Evolutionary conservation across 2,797 vertebrate species (phyloP), one percentile per base, ranked within the genome.

Genomic region (Pteronotus mesoamericanus): DNA sequence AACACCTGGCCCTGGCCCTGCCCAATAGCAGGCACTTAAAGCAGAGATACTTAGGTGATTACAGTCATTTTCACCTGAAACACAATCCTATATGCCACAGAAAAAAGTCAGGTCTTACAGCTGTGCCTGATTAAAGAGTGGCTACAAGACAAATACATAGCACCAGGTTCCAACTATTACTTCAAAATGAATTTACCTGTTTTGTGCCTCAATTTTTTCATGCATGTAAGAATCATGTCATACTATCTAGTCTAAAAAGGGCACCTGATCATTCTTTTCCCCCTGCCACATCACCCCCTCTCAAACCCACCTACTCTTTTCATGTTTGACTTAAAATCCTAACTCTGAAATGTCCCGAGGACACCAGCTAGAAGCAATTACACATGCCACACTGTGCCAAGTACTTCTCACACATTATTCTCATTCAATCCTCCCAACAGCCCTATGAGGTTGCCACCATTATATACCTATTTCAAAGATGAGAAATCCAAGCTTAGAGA

Each of bases 31-130:
- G 44, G 82, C 9, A 91, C 64, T 57, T 86, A 83, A 83, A 37
- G 11, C 83, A 90, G 42, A 96, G 57, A 91, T 34, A 92, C 64
- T 92, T 83, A 91, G 86, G 59, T 91, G 82, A 87, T 91, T 69
- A 89, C 10, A 95, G 21, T 12, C 57, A 79, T 72, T 86, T 96
- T 92, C 95, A 96, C 92, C 94, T 97, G 86, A 96, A 96, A 91
- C 68, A 93, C 66, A 96, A 95, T 46, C 39, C 59, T 86, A n/a
- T 46, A 66, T 24, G 64, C 61, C 19, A 24, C 16, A 77, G 34
- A 74, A 83, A 75, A 82, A 74, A 61, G 19, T 14, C 59, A 75
- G n/a, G 39, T 80, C 82, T 84, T 78, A 84, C 85, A 94, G 83
- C 46, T 90, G 85, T 79, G 55, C 79, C 68, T 92, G 57, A 84